Conservation (phyloP, 2,797 vertebrate species). For the Mycteria americana region DNA sequence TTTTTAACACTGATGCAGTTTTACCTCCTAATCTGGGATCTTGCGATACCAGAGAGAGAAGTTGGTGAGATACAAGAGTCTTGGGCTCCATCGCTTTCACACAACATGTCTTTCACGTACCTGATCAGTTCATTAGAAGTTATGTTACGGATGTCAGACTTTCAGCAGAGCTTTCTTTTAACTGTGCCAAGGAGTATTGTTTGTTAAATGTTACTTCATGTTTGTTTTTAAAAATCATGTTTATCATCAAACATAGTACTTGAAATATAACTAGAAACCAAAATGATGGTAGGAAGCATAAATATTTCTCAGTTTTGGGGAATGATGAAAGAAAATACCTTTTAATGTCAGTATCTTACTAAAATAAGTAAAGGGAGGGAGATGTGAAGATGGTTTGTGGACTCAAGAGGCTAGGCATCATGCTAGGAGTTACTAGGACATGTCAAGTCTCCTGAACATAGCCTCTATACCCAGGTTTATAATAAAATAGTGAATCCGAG, state of each 20-base stretch:
- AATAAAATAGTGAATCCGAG: not conserved
- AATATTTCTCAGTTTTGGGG: not conserved
- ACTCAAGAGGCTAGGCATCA: rapidly evolving
- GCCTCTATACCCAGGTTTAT: not conserved
- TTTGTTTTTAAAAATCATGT: not conserved
- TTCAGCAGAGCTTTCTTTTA: not conserved
- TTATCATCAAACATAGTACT: not conserved
- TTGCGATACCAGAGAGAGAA: not conserved
- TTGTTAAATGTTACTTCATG: not conserved
- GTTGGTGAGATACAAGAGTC: not conserved
- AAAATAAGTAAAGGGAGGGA: not conserved
- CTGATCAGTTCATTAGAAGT: not conserved
- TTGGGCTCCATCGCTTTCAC: not conserved
- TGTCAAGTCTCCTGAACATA: not conserved
- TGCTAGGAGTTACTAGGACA: not conserved
- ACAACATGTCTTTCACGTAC: not conserved
- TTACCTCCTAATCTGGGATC: not conserved
- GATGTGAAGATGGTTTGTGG: not conserved
- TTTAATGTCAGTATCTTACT: not conserved
- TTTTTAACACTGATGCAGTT: not conserved
- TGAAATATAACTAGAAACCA: not conserved
- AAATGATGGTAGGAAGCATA: not conserved
- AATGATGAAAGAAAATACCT: not conserved
- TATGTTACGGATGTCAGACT: not conserved
- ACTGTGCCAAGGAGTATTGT: not conserved